Conservation (phyloP, 2,888 invertebrate species). For the Ecliptopera silaceata region DNA sequence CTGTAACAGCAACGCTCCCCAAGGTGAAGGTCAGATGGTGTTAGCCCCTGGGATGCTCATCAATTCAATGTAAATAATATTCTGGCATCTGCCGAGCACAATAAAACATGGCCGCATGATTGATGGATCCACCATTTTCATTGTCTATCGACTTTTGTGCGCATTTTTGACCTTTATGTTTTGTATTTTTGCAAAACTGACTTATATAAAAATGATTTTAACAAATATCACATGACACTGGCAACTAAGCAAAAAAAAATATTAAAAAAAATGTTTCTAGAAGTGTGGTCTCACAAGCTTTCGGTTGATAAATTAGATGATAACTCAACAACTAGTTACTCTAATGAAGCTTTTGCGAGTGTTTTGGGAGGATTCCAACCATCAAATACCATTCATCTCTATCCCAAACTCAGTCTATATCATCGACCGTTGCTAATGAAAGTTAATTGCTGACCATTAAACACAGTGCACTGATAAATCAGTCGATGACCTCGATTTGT, state of each 20-base stretch:
- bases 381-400: conserved; percentile 16
- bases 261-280: too few relatives aligned
- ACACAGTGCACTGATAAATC: conserved; percentile 68
- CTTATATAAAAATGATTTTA: too few relatives aligned
- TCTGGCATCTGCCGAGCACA: conserved; percentile 65
- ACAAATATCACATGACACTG: too few relatives aligned
- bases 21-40: conserved; percentile 67
- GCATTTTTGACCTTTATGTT: conserved; percentile 11
- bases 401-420: conserved; percentile 23
- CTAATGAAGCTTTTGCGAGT: neutral
- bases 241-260: too few relatives aligned
- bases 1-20: conserved; percentile 12
- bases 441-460: conserved; percentile 55
- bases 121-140: conserved; percentile 64
- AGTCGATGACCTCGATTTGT: conserved; percentile 75
- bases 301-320: too few relatives aligned
- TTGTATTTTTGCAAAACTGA: too few relatives aligned
- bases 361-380: neutral
- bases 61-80: conserved; percentile 78
- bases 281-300: too few relatives aligned
- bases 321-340: too few relatives aligned
- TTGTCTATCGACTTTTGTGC: conserved; percentile 42
- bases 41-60: conserved; percentile 66
- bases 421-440: conserved; percentile 47
- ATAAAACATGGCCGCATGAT: conserved; percentile 70